A percentile compares a stretch with the other conserved stretches of the same genome.
Evolutionary conservation across 2,113 vertebrate genomes (phyloP).

Genomic region (Platysteira castanea): DNA sequence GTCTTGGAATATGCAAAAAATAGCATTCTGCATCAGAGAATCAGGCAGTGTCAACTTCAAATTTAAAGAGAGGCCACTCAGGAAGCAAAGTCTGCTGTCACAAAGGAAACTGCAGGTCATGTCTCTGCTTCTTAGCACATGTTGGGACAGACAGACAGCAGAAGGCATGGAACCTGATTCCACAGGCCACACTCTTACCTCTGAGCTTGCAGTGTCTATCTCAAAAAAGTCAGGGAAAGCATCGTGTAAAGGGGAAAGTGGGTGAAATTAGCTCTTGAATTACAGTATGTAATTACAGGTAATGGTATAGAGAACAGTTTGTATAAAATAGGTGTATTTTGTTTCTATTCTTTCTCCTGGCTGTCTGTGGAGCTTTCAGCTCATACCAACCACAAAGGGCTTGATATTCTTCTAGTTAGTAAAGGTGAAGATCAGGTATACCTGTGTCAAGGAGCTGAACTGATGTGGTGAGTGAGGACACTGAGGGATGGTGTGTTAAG

Average conservation of each 20-base stretch:
- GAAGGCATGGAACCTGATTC: fast-evolving
- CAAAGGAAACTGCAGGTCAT: not conserved
- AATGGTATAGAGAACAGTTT: not conserved
- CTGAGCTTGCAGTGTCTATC: not conserved
- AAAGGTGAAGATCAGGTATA: not conserved
- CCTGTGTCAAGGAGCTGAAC: not conserved
- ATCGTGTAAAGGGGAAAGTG: fast-evolving
- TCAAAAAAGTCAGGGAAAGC: not conserved
- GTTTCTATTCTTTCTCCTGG: not conserved
- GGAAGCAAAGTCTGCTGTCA: not conserved
- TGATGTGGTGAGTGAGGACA: not conserved
- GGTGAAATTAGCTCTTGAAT: not conserved
- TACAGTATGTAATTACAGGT: not conserved
- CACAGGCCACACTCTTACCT: fast-evolving
- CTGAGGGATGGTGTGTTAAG: not conserved
- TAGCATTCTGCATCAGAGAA: not conserved
- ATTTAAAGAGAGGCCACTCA: not conserved
- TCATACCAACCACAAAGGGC: not conserved
- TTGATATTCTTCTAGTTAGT: not conserved
- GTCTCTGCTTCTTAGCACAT: not conserved
- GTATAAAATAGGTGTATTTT: not conserved
- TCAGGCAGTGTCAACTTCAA: not conserved
- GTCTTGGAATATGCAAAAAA: not conserved
- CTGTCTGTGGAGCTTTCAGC: not conserved
- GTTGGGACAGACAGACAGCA: not conserved